phyloP scores from a whole-genome alignment of 2,888 invertebrate species.

The Hetaerina titia region DNA sequence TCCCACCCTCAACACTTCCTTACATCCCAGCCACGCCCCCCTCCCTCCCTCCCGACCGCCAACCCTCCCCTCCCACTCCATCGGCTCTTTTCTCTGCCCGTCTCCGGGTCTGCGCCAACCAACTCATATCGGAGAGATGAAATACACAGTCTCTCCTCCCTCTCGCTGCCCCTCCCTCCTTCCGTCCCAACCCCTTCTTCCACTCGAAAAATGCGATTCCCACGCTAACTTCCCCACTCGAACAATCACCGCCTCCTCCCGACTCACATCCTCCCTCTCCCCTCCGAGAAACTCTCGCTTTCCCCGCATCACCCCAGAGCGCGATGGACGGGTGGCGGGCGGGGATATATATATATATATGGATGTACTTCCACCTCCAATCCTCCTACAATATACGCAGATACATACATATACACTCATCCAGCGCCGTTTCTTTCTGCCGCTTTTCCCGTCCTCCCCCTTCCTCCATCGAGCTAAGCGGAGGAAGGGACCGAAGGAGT shows the following conservation, averaged over 20 bases:
- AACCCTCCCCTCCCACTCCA: not conserved
- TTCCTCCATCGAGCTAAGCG: not conserved
- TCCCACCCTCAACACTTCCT: not conserved
- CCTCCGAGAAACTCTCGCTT: not conserved
- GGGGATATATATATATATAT: not conserved
- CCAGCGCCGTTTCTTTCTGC: not conserved
- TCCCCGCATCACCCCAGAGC: not conserved
- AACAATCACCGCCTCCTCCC: conserved; percentile 46
- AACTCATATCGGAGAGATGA: conserved; percentile 64
- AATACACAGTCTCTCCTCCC: conserved; percentile 16
- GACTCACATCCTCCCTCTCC: not conserved
- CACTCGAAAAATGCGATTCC: conserved; percentile 42
- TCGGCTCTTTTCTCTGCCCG: conserved; percentile 10
- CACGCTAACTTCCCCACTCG: conserved; percentile 38
- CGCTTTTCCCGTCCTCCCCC: not conserved
- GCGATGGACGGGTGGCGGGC: not conserved
- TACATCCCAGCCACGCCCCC: not conserved
- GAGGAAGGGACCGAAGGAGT: conserved; percentile 29
- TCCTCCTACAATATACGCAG: not conserved
- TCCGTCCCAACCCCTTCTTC: not conserved
- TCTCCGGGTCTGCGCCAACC: not conserved
- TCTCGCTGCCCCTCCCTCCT: not conserved
- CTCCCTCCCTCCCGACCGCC: not conserved
- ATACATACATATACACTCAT: conserved; percentile 11
- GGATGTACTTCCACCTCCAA: not conserved